Evolutionary conservation across 2,797 vertebrate species (phyloP).

Genomic region (Pitangus sulphuratus): DNA sequence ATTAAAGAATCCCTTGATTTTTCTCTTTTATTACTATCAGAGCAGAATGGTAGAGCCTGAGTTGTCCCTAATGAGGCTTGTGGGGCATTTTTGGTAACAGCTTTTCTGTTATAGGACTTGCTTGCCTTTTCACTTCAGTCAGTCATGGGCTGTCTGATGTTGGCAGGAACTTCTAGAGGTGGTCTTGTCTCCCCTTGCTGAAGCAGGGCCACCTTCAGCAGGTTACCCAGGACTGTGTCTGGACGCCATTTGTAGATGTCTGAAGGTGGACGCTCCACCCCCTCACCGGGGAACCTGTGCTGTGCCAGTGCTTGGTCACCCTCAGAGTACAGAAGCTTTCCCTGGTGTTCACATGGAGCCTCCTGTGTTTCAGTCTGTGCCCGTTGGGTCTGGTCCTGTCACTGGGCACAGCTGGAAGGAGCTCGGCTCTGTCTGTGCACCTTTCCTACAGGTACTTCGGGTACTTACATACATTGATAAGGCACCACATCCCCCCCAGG

Average conservation of each 20-base stretch:
- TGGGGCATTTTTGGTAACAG: not conserved
- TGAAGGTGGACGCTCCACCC: rapidly evolving
- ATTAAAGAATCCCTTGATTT: not conserved
- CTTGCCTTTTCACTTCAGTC: not conserved
- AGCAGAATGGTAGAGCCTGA: not conserved
- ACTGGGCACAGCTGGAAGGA: not conserved
- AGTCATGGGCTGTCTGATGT: not conserved
- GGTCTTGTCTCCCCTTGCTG: not conserved
- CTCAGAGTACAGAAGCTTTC: not conserved
- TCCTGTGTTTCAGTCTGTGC: not conserved
- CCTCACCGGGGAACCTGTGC: not conserved
- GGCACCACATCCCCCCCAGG: not conserved
- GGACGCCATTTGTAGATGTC: not conserved
- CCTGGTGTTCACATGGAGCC: not conserved
- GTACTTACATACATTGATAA: not conserved
- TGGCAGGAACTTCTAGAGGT: not conserved
- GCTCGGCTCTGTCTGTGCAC: not conserved
- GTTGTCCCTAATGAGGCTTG: not conserved
- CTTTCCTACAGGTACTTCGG: not conserved
- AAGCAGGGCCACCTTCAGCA: not conserved
- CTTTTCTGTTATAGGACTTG: not conserved
- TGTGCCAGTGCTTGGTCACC: not conserved
- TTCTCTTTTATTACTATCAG: not conserved
- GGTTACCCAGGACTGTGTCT: not conserved
- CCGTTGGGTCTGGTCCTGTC: not conserved